These are phyloP conservation scores for Acrocephalus arundinaceus DNA, from an alignment of 2,113 vertebrate species.

Conservation along the genomic window DNA sequence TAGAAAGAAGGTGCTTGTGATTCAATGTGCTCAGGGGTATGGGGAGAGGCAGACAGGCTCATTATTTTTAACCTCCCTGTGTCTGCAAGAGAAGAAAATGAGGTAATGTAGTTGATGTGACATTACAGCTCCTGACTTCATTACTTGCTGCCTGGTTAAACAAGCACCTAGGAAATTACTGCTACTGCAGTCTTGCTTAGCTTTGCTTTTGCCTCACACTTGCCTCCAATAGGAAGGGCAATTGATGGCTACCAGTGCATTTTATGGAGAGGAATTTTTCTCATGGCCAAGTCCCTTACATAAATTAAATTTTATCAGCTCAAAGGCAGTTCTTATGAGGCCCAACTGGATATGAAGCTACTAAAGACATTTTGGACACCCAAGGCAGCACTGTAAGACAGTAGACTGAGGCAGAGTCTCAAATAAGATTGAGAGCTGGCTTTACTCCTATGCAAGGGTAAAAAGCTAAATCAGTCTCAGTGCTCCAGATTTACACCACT, in stretches of 20 bases:
- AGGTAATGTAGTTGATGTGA: slow-evolving; percentile 45
- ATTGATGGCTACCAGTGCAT: neutral
- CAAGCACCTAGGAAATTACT: slow-evolving; percentile 28
- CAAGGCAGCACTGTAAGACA: neutral
- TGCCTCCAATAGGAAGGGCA: neutral
- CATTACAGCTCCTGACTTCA: slow-evolving; percentile 50
- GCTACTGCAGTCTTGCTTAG: neutral
- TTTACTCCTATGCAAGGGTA: neutral
- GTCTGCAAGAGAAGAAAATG: slow-evolving; percentile 49
- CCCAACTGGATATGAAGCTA: neutral
- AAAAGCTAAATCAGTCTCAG: neutral
- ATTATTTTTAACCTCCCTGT: slow-evolving; percentile 63
- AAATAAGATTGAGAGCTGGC: neutral
- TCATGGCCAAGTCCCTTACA: neutral
- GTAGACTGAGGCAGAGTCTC: neutral
- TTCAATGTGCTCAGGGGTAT: slow-evolving; percentile 75
- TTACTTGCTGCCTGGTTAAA: slow-evolving; percentile 53
- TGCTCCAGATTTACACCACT: neutral
- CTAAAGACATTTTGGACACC: neutral
- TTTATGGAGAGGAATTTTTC: neutral
- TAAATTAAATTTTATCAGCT: neutral
- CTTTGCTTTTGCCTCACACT: neutral
- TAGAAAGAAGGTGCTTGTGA: slow-evolving; percentile 79
- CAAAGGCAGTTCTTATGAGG: neutral
- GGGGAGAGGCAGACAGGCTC: slow-evolving; percentile 61